Percentiles rank a stretch among this genome's conserved stretches.
Conservation (phyloP, 2,888 invertebrate species). For the Cybosia mesomella region DNA sequence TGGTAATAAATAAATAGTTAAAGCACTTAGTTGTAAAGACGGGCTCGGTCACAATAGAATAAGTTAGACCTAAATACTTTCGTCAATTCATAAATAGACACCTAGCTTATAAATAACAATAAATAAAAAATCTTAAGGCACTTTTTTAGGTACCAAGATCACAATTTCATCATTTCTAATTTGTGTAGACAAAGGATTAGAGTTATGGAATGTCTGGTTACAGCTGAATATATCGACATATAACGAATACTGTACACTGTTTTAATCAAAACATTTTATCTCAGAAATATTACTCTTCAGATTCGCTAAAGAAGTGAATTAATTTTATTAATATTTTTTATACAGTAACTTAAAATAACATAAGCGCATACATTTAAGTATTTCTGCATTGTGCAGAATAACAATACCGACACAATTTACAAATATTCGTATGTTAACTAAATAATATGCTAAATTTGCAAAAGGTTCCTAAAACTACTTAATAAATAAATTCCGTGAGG, state of each 20-base stretch:
- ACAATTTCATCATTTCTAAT: conserved; percentile 79
- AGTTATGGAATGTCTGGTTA: conserved; percentile 81
- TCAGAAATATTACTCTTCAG: conserved; percentile 64
- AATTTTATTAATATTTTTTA: conserved; percentile 68
- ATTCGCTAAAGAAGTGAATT: conserved; percentile 71
- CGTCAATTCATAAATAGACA: conserved; percentile 82
- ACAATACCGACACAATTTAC: conserved; percentile 87
- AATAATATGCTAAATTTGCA: conserved; percentile 77
- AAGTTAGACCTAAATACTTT: conserved; percentile 73
- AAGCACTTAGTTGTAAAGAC: conserved; percentile 60
- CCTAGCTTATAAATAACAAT: conserved; percentile 84
- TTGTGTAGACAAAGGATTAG: conserved; percentile 69
- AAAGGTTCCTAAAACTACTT: conserved; percentile 74
- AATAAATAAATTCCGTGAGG: conserved; percentile 80
- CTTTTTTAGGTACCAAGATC: conserved; percentile 84
- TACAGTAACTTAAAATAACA: conserved; percentile 81
- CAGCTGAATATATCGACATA: conserved; percentile 52
- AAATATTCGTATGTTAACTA: conserved; percentile 78
- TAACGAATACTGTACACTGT: conserved; percentile 56
- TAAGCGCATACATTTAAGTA: conserved; percentile 87
- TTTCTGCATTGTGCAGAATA: conserved; percentile 87
- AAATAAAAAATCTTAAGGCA: conserved; percentile 86
- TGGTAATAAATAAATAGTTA: conserved; percentile 69
- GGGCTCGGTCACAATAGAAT: conserved; percentile 66
- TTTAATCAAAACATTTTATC: conserved; percentile 63